Base-by-base conservation (phyloP, 2,888 invertebrate genomes). In the Oxystoma pomonae region DNA sequence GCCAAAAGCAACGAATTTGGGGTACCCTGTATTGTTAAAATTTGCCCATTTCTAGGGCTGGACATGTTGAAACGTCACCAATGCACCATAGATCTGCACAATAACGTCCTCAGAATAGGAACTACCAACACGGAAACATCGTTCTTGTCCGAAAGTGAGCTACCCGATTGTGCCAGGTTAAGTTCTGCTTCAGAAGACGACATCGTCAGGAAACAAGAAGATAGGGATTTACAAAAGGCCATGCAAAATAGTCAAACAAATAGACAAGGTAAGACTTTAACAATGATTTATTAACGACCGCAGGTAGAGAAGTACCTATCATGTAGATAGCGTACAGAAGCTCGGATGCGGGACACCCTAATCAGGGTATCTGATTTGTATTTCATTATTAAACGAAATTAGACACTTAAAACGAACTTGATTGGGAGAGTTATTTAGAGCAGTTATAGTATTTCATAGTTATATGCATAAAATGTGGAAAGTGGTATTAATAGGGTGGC, bases 31-130 rank as follows among this genome's bases (percentile, higher is more conserved):
- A n/a, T n/a, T n/a, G n/a, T n/a, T n/a, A n/a, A n/a, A n/a, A n/a
- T n/a, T n/a, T n/a, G n/a, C 18, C 55, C 12, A 35, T 35, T 16
- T 62, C 16, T 57, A 68, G 99, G 99, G 0, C 83, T 99, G 61
- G 98, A 99, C 76, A 98, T 98, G 96, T 84, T 99, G 0, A 96
- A 94, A 81, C 83, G 98, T 73, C 98, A 98, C 84, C 97, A 96
- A 88, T 98, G 97, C 80, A 90, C 90, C 71, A 96, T 98, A 72
- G 97, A 98, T 80, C 82, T 99, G 72, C 91, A 92, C 77, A 85
- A 86, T 57, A 97, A 96, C 80, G 86, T 94, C 1, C 83, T 98
- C 35, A 86, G 87, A 68, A 98, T 98, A 74, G 98, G 98, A 50
- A 98, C 98, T 0, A 97, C 97, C 0, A 94, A 94, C 35, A 94